phyloP scores from a whole-genome alignment of 2,888 invertebrate genomes.

The Plagodis dolabraria region DNA sequence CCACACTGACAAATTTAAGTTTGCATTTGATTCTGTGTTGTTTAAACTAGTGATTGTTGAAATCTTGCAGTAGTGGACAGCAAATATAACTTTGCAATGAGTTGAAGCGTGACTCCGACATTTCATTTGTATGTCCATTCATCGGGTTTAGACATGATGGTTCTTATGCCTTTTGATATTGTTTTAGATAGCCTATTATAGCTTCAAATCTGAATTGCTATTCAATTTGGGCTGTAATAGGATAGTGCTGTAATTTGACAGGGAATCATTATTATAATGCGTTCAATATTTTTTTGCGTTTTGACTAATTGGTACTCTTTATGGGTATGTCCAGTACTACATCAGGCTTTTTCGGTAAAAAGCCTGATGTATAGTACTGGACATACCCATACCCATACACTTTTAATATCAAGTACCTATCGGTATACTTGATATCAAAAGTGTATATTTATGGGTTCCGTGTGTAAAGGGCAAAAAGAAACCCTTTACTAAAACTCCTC shows the following conservation, averaged over 20 bases:
- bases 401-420: too few species aligned
- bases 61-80: neutral
- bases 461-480: too few species aligned
- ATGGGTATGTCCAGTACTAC: too few species aligned
- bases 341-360: too few species aligned
- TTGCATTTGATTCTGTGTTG: constrained; percentile 1
- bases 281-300: neutral
- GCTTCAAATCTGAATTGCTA: constrained; percentile 8
- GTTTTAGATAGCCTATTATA: constrained; percentile 31
- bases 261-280: neutral
- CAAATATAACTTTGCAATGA: constrained; percentile 10
- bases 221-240: constrained; percentile 9
- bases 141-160: constrained; percentile 18
- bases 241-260: constrained; percentile 2
- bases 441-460: too few species aligned
- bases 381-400: too few species aligned
- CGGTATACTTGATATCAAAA: too few species aligned
- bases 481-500: too few species aligned
- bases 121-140: constrained; percentile 22
- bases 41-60: constrained; percentile 5
- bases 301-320: too few species aligned
- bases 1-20: constrained; percentile 20
- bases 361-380: too few species aligned
- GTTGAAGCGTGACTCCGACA: constrained; percentile 22
- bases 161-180: constrained; percentile 25